Conservation (phyloP, 2,113 vertebrate species). For the Engraulis encrasicolus region DNA sequence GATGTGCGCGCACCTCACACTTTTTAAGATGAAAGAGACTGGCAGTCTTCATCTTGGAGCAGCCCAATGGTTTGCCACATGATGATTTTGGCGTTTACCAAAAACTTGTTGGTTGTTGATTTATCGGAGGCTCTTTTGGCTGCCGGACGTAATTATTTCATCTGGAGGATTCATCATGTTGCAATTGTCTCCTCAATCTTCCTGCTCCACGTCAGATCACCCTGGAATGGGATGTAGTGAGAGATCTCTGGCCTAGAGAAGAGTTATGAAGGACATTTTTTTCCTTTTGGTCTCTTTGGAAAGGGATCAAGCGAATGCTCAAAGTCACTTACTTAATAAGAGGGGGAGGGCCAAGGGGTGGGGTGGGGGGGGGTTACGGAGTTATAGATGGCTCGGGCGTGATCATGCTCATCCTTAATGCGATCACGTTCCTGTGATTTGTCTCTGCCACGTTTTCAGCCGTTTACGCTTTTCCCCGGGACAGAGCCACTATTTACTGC, state of each 20-base stretch:
- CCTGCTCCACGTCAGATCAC: neutral
- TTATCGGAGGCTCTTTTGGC: neutral
- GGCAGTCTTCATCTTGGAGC: neutral
- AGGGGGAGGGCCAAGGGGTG: neutral
- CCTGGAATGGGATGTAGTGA: neutral
- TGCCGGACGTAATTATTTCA: neutral
- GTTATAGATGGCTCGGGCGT: slow-evolving; percentile 28
- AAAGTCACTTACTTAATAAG: slow-evolving; percentile 41
- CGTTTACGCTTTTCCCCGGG: slow-evolving; percentile 44
- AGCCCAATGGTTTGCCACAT: neutral
- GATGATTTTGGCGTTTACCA: neutral
- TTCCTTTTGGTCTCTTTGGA: slow-evolving; percentile 14
- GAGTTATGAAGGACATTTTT: slow-evolving; percentile 7
- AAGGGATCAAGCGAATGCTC: slow-evolving; percentile 31
- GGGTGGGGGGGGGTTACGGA: neutral
- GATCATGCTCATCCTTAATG: slow-evolving; percentile 37
- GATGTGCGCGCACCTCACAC: too few species aligned
- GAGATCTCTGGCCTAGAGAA: neutral
- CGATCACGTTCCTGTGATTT: slow-evolving; percentile 28
- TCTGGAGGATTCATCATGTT: neutral
- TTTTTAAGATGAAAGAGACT: neutral
- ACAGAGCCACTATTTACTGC: slow-evolving; percentile 57
- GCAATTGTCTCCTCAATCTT: neutral
- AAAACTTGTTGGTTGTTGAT: neutral
- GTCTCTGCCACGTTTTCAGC: slow-evolving; percentile 43